phyloP scores from a whole-genome alignment of 2,888 invertebrate genomes.

The Stenolophus ochropezus region DNA sequence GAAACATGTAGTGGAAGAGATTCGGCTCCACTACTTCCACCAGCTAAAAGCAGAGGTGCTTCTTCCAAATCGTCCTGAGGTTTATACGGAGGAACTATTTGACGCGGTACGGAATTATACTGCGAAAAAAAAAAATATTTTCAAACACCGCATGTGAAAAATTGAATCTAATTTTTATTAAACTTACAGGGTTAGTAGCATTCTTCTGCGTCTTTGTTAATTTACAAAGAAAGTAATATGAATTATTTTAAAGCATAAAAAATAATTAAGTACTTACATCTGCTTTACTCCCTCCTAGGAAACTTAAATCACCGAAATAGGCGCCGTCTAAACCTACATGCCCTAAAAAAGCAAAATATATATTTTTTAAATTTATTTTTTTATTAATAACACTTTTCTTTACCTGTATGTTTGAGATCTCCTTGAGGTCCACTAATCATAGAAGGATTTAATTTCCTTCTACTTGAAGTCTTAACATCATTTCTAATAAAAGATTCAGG shows the following conservation, averaged over 20 bases:
- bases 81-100: conserved; percentile 91
- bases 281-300: conserved; percentile 78
- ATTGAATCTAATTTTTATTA: neutral
- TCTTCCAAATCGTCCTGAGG: conserved; percentile 89
- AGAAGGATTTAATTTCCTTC: conserved; percentile 85
- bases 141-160: too few species aligned
- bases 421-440: conserved; percentile 99
- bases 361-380: neutral
- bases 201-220: conserved; percentile 44
- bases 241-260: conserved; percentile 19
- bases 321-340: conserved; percentile 98
- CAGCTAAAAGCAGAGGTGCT: conserved; percentile 75
- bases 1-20: conserved; percentile 66
- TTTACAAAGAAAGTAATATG: neutral
- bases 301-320: conserved; percentile 94
- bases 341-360: conserved; percentile 66
- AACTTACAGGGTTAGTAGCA: conserved; percentile 45
- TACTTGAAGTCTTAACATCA: conserved; percentile 78
- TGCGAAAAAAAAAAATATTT: conserved; percentile 70
- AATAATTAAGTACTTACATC: conserved; percentile 67
- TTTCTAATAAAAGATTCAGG: conserved; percentile 74
- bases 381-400: conserved; percentile 11
- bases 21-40: conserved; percentile 73
- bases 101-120: conserved; percentile 88
- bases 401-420: conserved; percentile 94